Evolutionary conservation across 2,888 invertebrate species (phyloP).

Genomic region (Drosophila anceps): DNA sequence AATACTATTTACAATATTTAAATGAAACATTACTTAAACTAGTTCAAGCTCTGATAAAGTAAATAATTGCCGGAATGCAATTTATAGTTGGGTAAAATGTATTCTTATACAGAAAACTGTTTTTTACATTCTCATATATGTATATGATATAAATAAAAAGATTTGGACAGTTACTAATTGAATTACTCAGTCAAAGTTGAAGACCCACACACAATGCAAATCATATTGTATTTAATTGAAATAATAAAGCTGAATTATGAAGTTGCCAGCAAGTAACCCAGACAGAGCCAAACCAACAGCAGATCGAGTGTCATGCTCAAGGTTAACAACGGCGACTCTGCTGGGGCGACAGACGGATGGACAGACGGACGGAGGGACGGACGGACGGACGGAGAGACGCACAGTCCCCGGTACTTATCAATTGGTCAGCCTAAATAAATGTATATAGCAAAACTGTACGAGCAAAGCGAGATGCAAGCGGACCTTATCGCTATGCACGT

Average conservation of each 20-base stretch:
- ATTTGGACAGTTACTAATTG: slow-evolving; percentile 61
- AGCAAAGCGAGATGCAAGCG: slow-evolving; percentile 36
- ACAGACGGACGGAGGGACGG: too few relatives aligned
- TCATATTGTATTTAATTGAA: slow-evolving; percentile 78
- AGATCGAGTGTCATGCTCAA: slow-evolving; percentile 60
- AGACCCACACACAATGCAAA: slow-evolving; percentile 71
- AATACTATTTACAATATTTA: not conserved
- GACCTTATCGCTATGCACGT: slow-evolving; percentile 46
- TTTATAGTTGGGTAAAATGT: not conserved
- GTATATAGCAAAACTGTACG: slow-evolving; percentile 44
- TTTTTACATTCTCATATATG: not conserved
- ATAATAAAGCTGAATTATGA: slow-evolving; percentile 73
- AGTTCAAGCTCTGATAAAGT: not conserved
- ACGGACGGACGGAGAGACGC: slow-evolving; percentile 9
- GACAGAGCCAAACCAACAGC: slow-evolving; percentile 9
- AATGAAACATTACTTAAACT: not conserved
- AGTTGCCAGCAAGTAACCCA: slow-evolving; percentile 57
- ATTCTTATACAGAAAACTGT: not conserved
- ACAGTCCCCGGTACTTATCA: slow-evolving; percentile 63
- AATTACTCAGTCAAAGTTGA: slow-evolving; percentile 68
- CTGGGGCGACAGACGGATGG: slow-evolving; percentile 15
- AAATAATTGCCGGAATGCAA: not conserved
- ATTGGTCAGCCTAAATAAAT: slow-evolving; percentile 58
- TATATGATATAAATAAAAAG: slow-evolving; percentile 17
- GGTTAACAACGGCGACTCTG: slow-evolving; percentile 59